Percentiles rank a stretch among this genome's conserved stretches.
Evolutionary conservation across 2,113 vertebrate species (phyloP).

Genomic region (Thunnus maccoyii): DNA sequence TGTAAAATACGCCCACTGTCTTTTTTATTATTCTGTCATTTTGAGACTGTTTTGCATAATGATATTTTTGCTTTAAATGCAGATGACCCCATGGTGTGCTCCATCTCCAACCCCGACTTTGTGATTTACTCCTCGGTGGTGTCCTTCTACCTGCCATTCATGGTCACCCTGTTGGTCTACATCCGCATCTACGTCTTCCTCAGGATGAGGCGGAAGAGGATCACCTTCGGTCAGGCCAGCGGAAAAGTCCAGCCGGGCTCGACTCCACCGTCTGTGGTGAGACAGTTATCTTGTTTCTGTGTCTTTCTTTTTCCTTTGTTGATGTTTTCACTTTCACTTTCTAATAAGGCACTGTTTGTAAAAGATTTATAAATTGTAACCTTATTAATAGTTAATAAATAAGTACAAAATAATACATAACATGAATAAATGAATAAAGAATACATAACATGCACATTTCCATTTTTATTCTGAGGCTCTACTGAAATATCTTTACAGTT

Average conservation of each 20-base stretch:
- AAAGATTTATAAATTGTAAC: background rate
- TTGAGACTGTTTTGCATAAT: constrained; percentile 15
- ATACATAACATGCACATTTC: no score
- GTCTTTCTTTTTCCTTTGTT: background rate
- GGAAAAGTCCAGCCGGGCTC: constrained; percentile 83
- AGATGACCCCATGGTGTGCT: constrained; percentile 92
- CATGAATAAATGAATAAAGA: no score
- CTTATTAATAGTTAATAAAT: background rate
- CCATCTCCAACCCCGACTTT: constrained; percentile 96
- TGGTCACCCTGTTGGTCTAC: constrained; percentile 94
- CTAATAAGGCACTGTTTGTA: background rate
- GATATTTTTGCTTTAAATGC: constrained; percentile 32
- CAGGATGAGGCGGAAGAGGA: constrained; percentile 90
- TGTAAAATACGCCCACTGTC: constrained; percentile 2
- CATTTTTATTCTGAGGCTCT: no score
- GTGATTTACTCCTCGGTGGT: constrained; percentile 96
- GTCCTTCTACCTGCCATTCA: constrained; percentile 96
- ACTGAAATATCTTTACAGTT: no score
- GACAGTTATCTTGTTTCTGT: background rate
- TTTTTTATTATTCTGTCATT: background rate
- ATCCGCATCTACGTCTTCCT: constrained; percentile 94
- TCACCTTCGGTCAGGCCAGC: constrained; percentile 89
- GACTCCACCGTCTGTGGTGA: constrained; percentile 72
- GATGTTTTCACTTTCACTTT: background rate
- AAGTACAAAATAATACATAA: no score